A percentile compares a stretch with the other conserved stretches of the same genome.
Conservation (phyloP, 2,113 vertebrate species). For the Climacteris rufus region DNA sequence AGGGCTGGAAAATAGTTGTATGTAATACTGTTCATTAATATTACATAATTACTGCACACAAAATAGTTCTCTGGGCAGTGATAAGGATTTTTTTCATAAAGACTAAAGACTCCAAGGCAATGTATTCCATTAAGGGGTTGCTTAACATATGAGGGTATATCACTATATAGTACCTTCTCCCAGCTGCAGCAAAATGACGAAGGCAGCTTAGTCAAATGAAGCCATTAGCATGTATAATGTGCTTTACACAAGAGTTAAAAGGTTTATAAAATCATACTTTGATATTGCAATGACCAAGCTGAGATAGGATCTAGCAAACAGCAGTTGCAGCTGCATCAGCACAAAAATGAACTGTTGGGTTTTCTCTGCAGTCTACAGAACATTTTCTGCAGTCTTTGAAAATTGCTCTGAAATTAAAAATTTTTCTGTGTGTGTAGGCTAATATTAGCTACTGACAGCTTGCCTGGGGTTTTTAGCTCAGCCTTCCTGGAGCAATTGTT, state of each 20-base stretch:
- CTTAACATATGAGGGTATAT: slow-evolving; percentile 54
- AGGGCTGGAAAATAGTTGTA: slow-evolving; percentile 35
- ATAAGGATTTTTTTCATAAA: slow-evolving; percentile 34
- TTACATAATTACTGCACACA: slow-evolving; percentile 65
- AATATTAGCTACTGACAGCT: slow-evolving; percentile 32
- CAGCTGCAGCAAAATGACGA: slow-evolving; percentile 34
- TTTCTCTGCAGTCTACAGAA: background rate
- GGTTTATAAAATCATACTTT: slow-evolving; percentile 57
- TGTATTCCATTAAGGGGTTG: slow-evolving; percentile 63
- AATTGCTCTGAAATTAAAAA: slow-evolving; percentile 5
- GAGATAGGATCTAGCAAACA: slow-evolving; percentile 22
- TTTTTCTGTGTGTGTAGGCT: background rate
- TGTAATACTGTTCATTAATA: slow-evolving; percentile 64
- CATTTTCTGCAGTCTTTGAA: slow-evolving; percentile 1
- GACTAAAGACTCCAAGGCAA: slow-evolving; percentile 42
- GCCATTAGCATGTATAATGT: slow-evolving; percentile 59
- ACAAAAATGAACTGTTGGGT: background rate
- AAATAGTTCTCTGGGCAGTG: slow-evolving; percentile 61
- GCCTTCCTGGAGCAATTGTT: slow-evolving; percentile 25
- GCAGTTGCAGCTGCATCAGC: slow-evolving; percentile 25
- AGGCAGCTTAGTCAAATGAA: slow-evolving; percentile 53
- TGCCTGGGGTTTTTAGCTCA: slow-evolving; percentile 24
- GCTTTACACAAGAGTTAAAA: slow-evolving; percentile 54
- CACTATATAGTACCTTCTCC: slow-evolving; percentile 47
- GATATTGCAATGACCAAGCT: slow-evolving; percentile 23